Conservation (phyloP, 2,797 vertebrate species). For the Chaetophractus vellerosus region DNA sequence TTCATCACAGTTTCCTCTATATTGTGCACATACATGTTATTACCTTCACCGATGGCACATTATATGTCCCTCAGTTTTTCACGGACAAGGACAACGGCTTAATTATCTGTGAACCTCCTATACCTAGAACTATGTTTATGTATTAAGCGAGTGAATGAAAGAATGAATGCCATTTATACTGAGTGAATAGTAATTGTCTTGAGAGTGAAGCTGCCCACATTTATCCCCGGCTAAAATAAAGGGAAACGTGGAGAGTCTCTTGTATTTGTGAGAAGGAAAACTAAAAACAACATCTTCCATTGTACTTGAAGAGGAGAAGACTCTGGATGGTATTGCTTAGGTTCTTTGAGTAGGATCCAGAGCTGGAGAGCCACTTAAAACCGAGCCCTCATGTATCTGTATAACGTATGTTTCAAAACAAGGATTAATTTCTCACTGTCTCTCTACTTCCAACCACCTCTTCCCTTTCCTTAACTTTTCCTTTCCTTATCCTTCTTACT, state of each 20-base stretch:
- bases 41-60: slow-evolving; percentile 1
- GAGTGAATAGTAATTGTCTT: slow-evolving; percentile 68
- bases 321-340: background rate
- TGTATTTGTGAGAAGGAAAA: slow-evolving; percentile 42
- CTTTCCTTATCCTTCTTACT: background rate
- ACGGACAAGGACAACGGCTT: slow-evolving; percentile 48
- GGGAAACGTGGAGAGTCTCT: slow-evolving; percentile 29
- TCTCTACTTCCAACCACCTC: background rate
- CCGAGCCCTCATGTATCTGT: background rate
- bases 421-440: background rate
- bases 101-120: slow-evolving; percentile 66
- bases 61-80: background rate
- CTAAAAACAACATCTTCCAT: background rate
- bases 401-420: background rate
- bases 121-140: slow-evolving; percentile 46
- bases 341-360: background rate
- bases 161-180: slow-evolving; percentile 56
- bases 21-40: background rate
- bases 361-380: background rate
- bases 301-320: background rate
- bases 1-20: background rate
- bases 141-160: slow-evolving; percentile 54
- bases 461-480: slow-evolving; percentile 12
- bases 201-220: slow-evolving; percentile 41
- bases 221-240: slow-evolving; percentile 54